phyloP scores from a whole-genome alignment of 2,888 invertebrate species.

The Cantharis lateralis region DNA sequence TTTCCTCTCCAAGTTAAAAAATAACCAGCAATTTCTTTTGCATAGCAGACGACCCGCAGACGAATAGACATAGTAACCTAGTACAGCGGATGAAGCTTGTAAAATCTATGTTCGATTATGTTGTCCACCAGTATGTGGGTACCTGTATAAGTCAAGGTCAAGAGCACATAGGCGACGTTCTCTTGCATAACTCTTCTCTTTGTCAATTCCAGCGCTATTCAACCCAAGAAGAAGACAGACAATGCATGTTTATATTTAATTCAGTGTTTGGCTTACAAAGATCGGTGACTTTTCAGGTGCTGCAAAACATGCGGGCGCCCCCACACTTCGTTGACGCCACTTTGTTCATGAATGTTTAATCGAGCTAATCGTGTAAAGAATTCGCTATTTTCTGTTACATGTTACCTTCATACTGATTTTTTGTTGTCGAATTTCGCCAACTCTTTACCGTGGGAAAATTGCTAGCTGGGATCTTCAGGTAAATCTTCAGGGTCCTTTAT shows the following conservation, averaged over 20 bases:
- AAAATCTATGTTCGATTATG: constrained; percentile 37
- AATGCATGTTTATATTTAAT: not conserved
- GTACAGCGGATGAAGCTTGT: constrained; percentile 32
- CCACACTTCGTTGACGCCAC: constrained; percentile 5
- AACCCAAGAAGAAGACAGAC: not conserved
- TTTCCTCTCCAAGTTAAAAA: not conserved
- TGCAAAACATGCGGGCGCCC: constrained; percentile 19
- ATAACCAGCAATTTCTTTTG: constrained; percentile 7
- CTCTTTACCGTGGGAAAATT: not conserved
- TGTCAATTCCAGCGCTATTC: not conserved
- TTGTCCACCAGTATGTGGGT: constrained; percentile 37
- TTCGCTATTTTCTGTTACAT: not conserved
- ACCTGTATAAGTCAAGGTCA: constrained; percentile 38
- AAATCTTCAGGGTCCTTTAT: not conserved
- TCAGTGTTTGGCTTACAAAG: not conserved
- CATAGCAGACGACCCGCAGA: constrained; percentile 39
- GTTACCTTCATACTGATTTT: not conserved
- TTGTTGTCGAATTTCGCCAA: not conserved
- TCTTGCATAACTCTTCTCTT: not conserved
- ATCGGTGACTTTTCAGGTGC: constrained; percentile 10
- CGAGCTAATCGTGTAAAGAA: not conserved
- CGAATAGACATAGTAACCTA: constrained; percentile 41
- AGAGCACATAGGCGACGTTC: constrained; percentile 25
- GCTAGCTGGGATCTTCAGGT: not conserved
- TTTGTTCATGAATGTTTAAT: not conserved